phyloP scores from a whole-genome alignment of 1,140 invertebrate species.

The Solenopsis fugax region DNA sequence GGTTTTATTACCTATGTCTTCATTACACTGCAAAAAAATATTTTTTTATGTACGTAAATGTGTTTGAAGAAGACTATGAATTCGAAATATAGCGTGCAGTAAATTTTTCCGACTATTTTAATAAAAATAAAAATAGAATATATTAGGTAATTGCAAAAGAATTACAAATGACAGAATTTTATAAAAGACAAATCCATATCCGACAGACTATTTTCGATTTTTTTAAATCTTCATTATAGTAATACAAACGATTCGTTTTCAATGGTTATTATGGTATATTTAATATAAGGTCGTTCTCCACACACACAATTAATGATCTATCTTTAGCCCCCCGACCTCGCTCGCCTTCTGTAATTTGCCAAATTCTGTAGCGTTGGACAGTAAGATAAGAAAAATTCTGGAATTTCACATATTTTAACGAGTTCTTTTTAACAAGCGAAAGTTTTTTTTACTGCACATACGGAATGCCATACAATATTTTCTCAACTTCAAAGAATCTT shows the following conservation, averaged over 20 bases:
- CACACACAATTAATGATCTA: not conserved
- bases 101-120: not conserved
- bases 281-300: not conserved
- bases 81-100: not conserved
- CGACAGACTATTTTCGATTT: not conserved
- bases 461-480: not conserved
- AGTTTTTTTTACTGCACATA: not conserved
- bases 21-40: not conserved
- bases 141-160: not conserved
- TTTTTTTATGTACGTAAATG: no score
- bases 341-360: conserved; percentile 8
- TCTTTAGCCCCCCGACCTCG: not conserved
- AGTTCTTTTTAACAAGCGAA: conserved; percentile 4
- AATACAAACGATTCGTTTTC: not conserved
- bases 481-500: not conserved
- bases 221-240: not conserved
- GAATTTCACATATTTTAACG: not conserved
- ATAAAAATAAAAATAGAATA: not conserved
- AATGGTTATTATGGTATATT: conserved; percentile 2
- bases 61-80: not conserved
- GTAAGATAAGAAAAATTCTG: not conserved
- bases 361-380: conserved; percentile 6
- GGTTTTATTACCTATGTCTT: not conserved
- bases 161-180: not conserved
- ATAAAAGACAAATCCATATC: not conserved